Percentiles rank a stretch among this genome's conserved stretches.
These are phyloP conservation scores for Tringa solitaria DNA, from an alignment of 2,113 vertebrate species.

Conservation along the genomic window DNA sequence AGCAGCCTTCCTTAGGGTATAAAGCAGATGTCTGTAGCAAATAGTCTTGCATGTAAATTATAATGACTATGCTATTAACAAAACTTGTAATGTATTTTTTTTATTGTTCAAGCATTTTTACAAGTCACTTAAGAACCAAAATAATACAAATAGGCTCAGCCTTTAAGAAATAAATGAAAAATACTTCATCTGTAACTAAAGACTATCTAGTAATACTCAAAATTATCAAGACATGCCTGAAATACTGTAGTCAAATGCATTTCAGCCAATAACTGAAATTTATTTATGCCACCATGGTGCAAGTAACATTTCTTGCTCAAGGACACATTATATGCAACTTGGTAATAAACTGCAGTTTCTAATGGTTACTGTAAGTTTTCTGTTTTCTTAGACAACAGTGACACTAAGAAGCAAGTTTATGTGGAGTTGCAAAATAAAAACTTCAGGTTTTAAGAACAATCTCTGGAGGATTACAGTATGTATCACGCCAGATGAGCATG, in stretches of 20 bases:
- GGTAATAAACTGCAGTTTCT: not conserved
- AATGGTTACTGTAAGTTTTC: not conserved
- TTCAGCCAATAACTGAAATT: not conserved
- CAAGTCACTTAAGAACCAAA: not conserved
- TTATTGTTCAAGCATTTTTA: not conserved
- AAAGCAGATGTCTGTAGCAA: not conserved
- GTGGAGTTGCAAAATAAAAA: not conserved
- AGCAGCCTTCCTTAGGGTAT: not conserved
- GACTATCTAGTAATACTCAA: not conserved
- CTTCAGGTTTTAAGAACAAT: not conserved
- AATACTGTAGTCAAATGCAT: not conserved
- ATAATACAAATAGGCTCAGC: not conserved
- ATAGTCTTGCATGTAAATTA: not conserved
- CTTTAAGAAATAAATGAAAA: not conserved
- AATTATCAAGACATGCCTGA: not conserved
- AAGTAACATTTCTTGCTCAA: not conserved
- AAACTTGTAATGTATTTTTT: not conserved
- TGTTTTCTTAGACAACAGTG: not conserved
- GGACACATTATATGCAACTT: not conserved
- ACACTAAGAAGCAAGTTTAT: not conserved
- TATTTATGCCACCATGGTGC: not conserved
- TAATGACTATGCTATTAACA: not conserved
- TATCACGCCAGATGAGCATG: fast-evolving
- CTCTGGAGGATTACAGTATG: not conserved
- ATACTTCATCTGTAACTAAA: not conserved